Evolutionary conservation across 2,113 vertebrate species (phyloP).

Genomic region (Delphinus delphis): DNA sequence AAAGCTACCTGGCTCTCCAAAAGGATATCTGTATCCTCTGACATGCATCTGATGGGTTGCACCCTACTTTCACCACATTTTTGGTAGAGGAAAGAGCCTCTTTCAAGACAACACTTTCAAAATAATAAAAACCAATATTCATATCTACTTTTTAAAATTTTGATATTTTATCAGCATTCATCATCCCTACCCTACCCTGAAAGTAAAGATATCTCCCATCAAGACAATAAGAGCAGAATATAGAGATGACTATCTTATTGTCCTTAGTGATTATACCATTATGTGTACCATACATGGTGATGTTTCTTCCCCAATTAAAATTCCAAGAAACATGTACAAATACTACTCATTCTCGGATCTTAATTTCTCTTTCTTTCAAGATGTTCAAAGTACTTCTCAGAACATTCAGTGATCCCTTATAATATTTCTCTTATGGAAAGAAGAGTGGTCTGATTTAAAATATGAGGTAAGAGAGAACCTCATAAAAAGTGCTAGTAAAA

Average conservation of each 20-base stretch:
- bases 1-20: neutral
- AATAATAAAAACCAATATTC: conserved; percentile 8
- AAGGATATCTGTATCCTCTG: neutral
- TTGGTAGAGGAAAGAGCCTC: neutral
- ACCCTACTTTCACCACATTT: neutral
- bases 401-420: neutral
- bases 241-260: neutral
- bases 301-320: neutral
- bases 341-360: neutral
- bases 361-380: neutral
- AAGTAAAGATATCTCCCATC: neutral
- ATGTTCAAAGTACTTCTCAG: conserved; percentile 2
- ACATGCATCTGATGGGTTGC: neutral
- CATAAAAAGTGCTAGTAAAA: neutral
- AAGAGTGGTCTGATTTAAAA: neutral
- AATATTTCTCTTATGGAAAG: neutral
- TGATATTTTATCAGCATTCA: neutral
- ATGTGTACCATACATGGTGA: neutral
- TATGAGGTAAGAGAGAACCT: neutral
- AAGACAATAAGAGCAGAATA: neutral
- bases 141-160: conserved; percentile 7
- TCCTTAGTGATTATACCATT: neutral
- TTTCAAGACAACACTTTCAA: conserved; percentile 6
- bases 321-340: neutral
- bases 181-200: neutral